Evolutionary conservation across 2,888 invertebrate genomes (phyloP).

Genomic region (Rotaria socialis): DNA sequence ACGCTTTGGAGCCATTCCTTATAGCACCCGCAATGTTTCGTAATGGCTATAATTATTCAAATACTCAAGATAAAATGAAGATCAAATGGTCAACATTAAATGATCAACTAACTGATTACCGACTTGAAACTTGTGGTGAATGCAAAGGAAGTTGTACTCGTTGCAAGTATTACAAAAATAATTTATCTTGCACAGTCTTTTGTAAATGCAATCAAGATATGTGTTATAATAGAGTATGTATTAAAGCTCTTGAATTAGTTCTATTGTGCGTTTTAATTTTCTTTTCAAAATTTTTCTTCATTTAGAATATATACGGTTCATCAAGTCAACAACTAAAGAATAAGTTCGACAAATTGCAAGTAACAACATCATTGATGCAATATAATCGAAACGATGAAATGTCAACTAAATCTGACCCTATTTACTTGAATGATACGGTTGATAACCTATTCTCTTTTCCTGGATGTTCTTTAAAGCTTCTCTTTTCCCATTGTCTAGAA

Average conservation of each 20-base stretch:
- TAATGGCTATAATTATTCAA: background rate
- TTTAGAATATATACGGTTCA: background rate
- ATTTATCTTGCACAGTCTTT: background rate
- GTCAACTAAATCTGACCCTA: background rate
- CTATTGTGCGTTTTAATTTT: too few species aligned
- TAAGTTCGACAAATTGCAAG: background rate
- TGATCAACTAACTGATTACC: background rate
- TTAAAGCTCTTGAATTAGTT: too few species aligned
- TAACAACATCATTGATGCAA: background rate
- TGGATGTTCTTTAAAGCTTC: too few species aligned
- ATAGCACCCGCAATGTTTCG: background rate
- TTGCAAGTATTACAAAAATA: background rate
- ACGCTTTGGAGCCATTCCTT: background rate
- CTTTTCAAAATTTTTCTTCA: background rate
- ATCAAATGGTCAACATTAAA: background rate
- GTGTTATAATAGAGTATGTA: background rate
- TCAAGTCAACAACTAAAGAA: background rate
- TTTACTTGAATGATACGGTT: too few species aligned
- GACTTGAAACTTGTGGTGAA: background rate
- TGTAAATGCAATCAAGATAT: background rate
- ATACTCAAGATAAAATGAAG: background rate
- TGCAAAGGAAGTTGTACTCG: background rate
- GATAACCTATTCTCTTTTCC: too few species aligned
- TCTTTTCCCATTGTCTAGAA: background rate
- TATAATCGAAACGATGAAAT: background rate